A percentile compares a stretch with the other conserved stretches of the same genome.
phyloP scores from a whole-genome alignment of 2,113 vertebrate species.

The Oreochromis tanganicae region DNA sequence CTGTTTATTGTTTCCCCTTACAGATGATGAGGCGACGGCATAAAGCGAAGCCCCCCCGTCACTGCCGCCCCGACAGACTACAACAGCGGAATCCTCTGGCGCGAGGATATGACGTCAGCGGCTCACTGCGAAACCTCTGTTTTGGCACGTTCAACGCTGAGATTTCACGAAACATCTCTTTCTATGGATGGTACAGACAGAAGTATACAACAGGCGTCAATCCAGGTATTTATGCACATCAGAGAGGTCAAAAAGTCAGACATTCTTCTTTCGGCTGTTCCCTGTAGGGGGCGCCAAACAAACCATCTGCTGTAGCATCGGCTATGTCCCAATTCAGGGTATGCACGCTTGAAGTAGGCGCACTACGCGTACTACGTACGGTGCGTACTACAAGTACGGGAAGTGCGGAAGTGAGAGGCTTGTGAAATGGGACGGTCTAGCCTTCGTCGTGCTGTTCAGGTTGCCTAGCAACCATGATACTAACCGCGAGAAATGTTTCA shows the following conservation, averaged over 20 bases:
- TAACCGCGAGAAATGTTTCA: too few relatives aligned
- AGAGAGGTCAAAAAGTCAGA: not conserved
- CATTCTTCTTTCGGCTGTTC: rapidly evolving
- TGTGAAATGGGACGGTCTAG: too few relatives aligned
- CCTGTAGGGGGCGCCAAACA: not conserved
- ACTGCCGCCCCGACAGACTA: not conserved
- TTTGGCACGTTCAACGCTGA: slow-evolving; percentile 5
- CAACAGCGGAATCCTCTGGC: not conserved
- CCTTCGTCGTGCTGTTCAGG: too few relatives aligned
- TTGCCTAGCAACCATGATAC: too few relatives aligned
- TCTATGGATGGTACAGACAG: rapidly evolving
- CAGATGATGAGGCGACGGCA: slow-evolving; percentile 9
- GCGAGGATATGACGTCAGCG: slow-evolving; percentile 33
- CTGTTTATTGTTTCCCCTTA: not conserved
- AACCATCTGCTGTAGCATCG: not conserved
- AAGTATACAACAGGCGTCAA: rapidly evolving
- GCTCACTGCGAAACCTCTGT: not conserved
- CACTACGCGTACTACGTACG: too few relatives aligned
- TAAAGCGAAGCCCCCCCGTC: not conserved
- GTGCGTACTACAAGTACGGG: too few relatives aligned
- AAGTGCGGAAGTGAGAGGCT: too few relatives aligned
- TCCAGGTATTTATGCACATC: not conserved
- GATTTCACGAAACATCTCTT: not conserved
- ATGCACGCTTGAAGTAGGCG: too few relatives aligned
- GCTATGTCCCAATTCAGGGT: too few relatives aligned